Evolutionary conservation across 1,140 invertebrate genomes (phyloP).

Genomic region (Mercenaria mercenaria): DNA sequence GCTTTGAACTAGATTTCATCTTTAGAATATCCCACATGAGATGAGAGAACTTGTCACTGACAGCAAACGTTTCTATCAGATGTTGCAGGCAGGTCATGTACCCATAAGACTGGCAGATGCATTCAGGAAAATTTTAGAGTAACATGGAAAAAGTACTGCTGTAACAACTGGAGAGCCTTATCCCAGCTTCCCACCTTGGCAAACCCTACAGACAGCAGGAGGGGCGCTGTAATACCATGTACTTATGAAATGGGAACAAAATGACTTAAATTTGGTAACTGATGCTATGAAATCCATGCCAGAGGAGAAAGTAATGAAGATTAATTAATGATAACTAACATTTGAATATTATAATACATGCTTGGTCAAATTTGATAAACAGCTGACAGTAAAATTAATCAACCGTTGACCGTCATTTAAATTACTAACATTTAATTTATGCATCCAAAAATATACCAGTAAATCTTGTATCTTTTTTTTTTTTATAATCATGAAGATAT

Average conservation of each 20-base stretch:
- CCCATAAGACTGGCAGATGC: slow-evolving; percentile 28
- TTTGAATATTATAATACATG: not conserved
- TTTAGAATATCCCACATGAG: not conserved
- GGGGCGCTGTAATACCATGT: slow-evolving; percentile 46
- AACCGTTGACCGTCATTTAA: no score
- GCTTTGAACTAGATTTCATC: slow-evolving; percentile 46
- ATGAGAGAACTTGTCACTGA: slow-evolving; percentile 46
- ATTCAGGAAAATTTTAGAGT: slow-evolving; percentile 54
- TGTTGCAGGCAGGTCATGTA: slow-evolving; percentile 63
- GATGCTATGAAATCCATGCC: not conserved
- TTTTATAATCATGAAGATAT: no score
- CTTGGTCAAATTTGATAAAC: not conserved
- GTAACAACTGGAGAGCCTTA: slow-evolving; percentile 26
- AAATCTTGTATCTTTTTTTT: no score
- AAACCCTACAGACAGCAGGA: slow-evolving; percentile 32
- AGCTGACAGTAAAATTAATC: no score
- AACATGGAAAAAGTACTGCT: slow-evolving; percentile 7
- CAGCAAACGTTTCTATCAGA: slow-evolving; percentile 25
- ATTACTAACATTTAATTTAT: no score
- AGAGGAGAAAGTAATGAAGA: slow-evolving; percentile 20
- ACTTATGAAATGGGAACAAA: not conserved
- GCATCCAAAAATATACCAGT: no score
- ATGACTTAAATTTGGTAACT: not conserved
- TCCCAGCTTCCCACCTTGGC: slow-evolving; percentile 56
- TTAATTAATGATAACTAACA: not conserved